These are phyloP conservation scores for Ageneiosus marmoratus DNA, from an alignment of 2,113 vertebrate genomes.

Conservation along the genomic window DNA sequence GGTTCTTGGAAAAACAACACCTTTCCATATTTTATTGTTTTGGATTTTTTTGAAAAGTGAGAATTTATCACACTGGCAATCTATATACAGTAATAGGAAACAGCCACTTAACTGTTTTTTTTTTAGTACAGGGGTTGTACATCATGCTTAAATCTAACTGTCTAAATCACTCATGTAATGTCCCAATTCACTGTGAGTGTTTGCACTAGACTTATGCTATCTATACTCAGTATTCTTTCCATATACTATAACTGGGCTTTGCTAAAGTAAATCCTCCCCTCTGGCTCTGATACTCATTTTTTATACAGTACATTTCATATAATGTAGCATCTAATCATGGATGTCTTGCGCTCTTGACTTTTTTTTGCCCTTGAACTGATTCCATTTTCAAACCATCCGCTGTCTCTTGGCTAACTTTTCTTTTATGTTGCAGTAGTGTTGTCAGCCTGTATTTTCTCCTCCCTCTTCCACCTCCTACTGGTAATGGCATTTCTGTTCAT, in stretches of 20 bases:
- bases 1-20: too few species aligned
- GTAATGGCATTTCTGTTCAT: constrained; percentile 31
- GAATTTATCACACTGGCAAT: neutral
- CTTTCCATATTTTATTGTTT: too few species aligned
- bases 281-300: neutral
- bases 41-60: too few species aligned
- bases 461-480: neutral
- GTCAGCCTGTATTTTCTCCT: constrained; percentile 19
- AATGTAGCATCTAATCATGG: neutral
- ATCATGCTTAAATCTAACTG: neutral
- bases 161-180: neutral
- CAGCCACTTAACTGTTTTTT: too few species aligned
- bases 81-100: neutral
- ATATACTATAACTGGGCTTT: neutral
- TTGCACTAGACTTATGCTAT: neutral
- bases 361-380: neutral
- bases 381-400: neutral
- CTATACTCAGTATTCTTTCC: neutral
- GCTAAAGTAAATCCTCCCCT: neutral
- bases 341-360: neutral
- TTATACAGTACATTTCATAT: neutral
- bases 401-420: neutral
- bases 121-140: neutral
- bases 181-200: neutral
- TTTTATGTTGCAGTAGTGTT: constrained; percentile 7